phyloP scores from a whole-genome alignment of 2,797 vertebrate genomes.

The Discoglossus pictus region DNA sequence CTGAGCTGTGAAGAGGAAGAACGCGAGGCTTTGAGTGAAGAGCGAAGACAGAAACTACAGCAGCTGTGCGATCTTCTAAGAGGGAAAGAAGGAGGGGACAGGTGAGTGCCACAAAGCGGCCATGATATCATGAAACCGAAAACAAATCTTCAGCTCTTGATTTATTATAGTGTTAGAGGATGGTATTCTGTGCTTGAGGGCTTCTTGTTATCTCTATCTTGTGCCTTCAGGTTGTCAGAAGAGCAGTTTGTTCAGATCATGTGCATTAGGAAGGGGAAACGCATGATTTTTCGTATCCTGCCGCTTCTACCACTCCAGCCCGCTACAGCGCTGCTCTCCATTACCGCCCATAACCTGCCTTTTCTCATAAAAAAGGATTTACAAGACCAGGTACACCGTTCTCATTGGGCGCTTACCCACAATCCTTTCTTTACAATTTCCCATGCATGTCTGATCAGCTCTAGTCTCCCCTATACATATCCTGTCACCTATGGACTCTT shows the following conservation, averaged over 20 bases:
- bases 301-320: conserved; percentile 82
- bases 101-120: too few relatives aligned
- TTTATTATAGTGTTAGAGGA: too few relatives aligned
- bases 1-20: conserved; percentile 84
- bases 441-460: background rate
- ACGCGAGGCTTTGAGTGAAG: conserved; percentile 79
- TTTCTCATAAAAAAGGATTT: conserved; percentile 93
- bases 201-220: too few relatives aligned
- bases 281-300: conserved; percentile 86
- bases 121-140: too few relatives aligned
- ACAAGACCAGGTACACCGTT: conserved; percentile 93
- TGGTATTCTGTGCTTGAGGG: too few relatives aligned
- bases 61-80: conserved; percentile 73
- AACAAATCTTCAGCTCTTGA: too few relatives aligned
- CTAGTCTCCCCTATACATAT: background rate
- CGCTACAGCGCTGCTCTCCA: conserved; percentile 83
- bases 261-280: conserved; percentile 95
- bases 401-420: too few relatives aligned
- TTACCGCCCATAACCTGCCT: conserved; percentile 87
- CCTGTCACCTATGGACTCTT: too few relatives aligned
- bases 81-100: conserved; percentile 70
- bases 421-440: too few relatives aligned
- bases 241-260: conserved; percentile 96
- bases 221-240: conserved; percentile 76
- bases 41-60: conserved; percentile 87